Percentiles rank a stretch among this genome's conserved stretches.
Conservation (phyloP, 1,140 invertebrate genomes). For the Sitophilus oryzae region DNA sequence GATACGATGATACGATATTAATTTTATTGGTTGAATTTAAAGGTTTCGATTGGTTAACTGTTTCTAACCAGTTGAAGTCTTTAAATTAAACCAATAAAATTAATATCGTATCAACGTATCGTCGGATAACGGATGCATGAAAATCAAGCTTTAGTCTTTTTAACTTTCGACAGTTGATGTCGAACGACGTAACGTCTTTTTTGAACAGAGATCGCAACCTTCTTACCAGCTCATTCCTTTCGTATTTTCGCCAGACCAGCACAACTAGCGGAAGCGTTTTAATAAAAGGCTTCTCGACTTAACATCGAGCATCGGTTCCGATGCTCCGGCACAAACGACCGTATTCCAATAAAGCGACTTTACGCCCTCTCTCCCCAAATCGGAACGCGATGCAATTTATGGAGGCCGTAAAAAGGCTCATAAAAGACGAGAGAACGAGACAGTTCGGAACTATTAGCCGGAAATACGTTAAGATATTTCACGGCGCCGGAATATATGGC, state of each 20-base stretch:
- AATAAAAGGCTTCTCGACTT: slow-evolving; percentile 17
- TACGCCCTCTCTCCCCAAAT: slow-evolving; percentile 24
- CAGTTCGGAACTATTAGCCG: neutral
- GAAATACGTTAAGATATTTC: neutral
- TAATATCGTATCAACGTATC: no score
- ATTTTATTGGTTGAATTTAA: no score
- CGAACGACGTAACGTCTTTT: no score
- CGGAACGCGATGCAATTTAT: slow-evolving; percentile 20
- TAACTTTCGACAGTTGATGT: no score
- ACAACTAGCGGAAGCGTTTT: slow-evolving; percentile 20
- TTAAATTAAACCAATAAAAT: no score
- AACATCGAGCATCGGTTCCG: slow-evolving; percentile 13
- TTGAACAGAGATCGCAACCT: no score
- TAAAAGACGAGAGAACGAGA: neutral
- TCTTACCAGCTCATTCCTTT: no score
- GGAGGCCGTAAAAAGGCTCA: slow-evolving; percentile 1
- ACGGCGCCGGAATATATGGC: neutral
- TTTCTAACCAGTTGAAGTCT: no score
- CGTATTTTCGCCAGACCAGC: slow-evolving; percentile 20
- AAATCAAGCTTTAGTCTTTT: no score
- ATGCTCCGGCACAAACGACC: slow-evolving; percentile 18
- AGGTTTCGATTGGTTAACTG: no score
- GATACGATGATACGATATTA: no score
- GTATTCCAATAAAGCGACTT: slow-evolving; percentile 28
- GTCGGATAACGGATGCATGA: no score